Base-by-base conservation (phyloP, 1,140 invertebrate genomes). In the Heliconius hermathena region DNA sequence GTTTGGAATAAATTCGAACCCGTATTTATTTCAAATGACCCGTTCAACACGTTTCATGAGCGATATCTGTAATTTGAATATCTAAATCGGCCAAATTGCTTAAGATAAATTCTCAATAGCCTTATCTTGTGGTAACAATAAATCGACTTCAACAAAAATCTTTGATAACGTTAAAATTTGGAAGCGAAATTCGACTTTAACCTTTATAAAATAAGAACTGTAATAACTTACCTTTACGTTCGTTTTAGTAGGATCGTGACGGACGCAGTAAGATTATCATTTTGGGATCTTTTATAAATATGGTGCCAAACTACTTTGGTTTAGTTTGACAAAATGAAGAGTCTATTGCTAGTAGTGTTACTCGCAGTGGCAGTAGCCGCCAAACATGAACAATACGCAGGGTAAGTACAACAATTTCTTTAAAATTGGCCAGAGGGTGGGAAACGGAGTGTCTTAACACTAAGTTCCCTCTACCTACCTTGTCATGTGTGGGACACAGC, bases 291-390 rank as follows among this genome's bases (percentile, higher is more conserved):
- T 36, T 71, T 78, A 78, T 73, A 78, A 73, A 78, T 29, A 22
- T 54, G 20, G 41, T 18, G 54, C 73, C 36, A 73, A 49, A 73
- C 16, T 22, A 18, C 46, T 73, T 78, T 46, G 20, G 13, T 71
- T 41, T 71, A 75, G 18, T 75, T 54, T 22, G 3, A 16, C 8
- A 79, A 18, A 4, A 80, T 80, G 89, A 89, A 81, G 84, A 82
- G 84, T 52, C 26, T 83, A 5, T 38, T 73, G 46, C 29, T 71
- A 57, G 52, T 77, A 52, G 36, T 70, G 52, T n/a, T 79, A 38
- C 60, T 66, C 60, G 70, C n/a, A 11, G 46, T 33, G 41, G 26
- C 72, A 18, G 57, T 80, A 4, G 71, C 36, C 29, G 78, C 78
- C 18, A 77, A 79, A 46, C 71, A 75, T 66, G 78, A 76, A 74